Base-by-base conservation (phyloP, 2,113 vertebrate species). In the Myrmecophaga tridactyla region DNA sequence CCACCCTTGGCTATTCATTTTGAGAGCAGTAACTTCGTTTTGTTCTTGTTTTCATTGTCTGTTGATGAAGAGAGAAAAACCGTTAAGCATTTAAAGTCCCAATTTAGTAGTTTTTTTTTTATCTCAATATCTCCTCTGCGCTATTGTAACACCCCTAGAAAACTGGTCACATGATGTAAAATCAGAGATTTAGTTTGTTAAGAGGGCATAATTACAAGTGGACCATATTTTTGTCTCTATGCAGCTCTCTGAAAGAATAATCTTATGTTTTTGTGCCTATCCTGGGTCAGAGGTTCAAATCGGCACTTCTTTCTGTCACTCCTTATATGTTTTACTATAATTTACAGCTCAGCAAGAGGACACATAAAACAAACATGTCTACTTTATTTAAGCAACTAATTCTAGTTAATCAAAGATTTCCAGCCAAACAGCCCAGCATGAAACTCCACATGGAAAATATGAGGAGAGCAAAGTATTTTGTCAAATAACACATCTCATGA, bases 381-480 rank as follows among this genome's bases (percentile, higher is more conserved):
- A 98, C 98, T 98, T 98, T 98, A 98, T 98, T 98, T 98, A 96
- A 97, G 98, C 96, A 98, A 98, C 98, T 98, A 98, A 98, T 98
- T 98, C 98, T 97, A 98, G 96, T 97, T 98, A 98, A 98, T 98
- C 98, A 98, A 98, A 98, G 98, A 98, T 98, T 98, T 98, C 97
- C 96, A 98, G 97, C 97, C 97, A 98, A 98, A 98, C 98, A 98
- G 98, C 98, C 62, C 98, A 98, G 98, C 98, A 97, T 98, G 98
- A 98, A 98, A 98, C 98, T 98, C 98, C 89, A 97, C 89, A 67
- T 97, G 97, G 97, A 98, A 98, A 98, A 99, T 98, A 98, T 98
- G 98, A 98, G 97, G 88, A 97, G 98, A 98, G 99, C 98, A 99
- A 99, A 99, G 98, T 97, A 96, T 99, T 99, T 99, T 99, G 98